Percentiles rank a stretch among this genome's conserved stretches.
These are phyloP conservation scores for Mesochorus sp. DNA, from an alignment of 2,888 invertebrate species.

Conservation along the genomic window DNA sequence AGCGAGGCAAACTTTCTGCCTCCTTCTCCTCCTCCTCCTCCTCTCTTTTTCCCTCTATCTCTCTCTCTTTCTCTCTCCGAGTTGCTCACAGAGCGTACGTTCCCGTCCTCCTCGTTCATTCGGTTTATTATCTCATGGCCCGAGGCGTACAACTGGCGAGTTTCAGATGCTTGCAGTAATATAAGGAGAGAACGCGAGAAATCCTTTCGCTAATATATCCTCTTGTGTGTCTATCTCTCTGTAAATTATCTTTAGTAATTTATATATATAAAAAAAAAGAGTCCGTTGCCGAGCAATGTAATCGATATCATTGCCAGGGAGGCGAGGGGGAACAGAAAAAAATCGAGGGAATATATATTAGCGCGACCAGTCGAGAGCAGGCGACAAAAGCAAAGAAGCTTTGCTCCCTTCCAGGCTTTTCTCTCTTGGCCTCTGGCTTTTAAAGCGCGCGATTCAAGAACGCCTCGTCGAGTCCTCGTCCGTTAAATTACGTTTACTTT, in stretches of 20 bases:
- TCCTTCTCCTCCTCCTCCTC: background rate
- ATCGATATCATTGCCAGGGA: too few species aligned
- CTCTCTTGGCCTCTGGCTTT: slow-evolving; percentile 62
- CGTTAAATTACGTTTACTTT: slow-evolving; percentile 69
- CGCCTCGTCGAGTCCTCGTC: slow-evolving; percentile 56
- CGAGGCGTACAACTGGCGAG: slow-evolving; percentile 53
- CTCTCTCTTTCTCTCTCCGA: background rate
- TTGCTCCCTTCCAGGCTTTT: too few species aligned
- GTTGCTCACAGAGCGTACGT: background rate
- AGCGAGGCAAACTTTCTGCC: slow-evolving; percentile 22
- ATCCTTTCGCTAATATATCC: slow-evolving; percentile 30
- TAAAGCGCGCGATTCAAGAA: slow-evolving; percentile 57
- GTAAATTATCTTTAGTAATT: slow-evolving; percentile 59
- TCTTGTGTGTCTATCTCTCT: slow-evolving; percentile 15
- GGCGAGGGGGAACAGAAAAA: background rate
- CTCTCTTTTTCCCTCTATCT: background rate
- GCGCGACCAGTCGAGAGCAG: slow-evolving; percentile 28
- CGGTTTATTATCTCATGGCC: slow-evolving; percentile 61
- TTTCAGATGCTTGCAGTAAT: slow-evolving; percentile 26
- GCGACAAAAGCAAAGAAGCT: slow-evolving; percentile 47
- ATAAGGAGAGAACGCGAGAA: background rate
- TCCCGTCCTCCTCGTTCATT: slow-evolving; percentile 51
- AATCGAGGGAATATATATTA: slow-evolving; percentile 55
- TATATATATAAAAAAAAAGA: too few species aligned
- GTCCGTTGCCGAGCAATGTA: too few species aligned